phyloP scores from a whole-genome alignment of 2,888 invertebrate genomes.

The Pyrochroa serraticornis region DNA sequence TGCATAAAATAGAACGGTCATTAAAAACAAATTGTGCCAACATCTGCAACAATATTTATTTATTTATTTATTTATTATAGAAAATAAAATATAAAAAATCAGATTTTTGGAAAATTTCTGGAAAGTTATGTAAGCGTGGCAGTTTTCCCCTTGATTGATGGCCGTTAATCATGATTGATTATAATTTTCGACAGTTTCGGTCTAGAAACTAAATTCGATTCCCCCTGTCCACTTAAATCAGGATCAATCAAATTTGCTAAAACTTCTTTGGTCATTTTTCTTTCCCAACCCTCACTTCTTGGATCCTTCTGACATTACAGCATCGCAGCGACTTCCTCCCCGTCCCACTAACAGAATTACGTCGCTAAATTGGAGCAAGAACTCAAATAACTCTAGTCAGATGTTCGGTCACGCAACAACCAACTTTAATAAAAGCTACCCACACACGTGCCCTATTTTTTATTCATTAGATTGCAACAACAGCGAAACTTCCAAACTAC shows the following conservation, averaged over 20 bases:
- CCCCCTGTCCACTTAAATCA: neutral
- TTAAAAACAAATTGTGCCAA: too few species aligned
- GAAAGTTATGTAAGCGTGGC: too few species aligned
- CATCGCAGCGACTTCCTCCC: neutral
- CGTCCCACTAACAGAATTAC: constrained; percentile 5
- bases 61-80: too few species aligned
- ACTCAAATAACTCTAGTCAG: constrained; percentile 18
- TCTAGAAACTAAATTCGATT: neutral
- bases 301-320: neutral
- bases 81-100: too few species aligned
- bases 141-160: too few species aligned
- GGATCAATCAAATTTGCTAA: neutral
- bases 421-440: constrained; percentile 19
- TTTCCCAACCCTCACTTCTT: neutral
- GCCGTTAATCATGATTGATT: neutral
- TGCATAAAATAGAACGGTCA: too few species aligned
- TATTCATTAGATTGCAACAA: constrained; percentile 8
- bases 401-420: constrained; percentile 23
- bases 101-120: too few species aligned
- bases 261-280: too few species aligned
- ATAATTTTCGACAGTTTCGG: neutral
- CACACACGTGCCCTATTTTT: constrained; percentile 23
- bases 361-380: constrained; percentile 2
- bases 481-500: neutral
- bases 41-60: too few species aligned